Conservation (phyloP, 2,113 vertebrate species). For the Tyto alba region DNA sequence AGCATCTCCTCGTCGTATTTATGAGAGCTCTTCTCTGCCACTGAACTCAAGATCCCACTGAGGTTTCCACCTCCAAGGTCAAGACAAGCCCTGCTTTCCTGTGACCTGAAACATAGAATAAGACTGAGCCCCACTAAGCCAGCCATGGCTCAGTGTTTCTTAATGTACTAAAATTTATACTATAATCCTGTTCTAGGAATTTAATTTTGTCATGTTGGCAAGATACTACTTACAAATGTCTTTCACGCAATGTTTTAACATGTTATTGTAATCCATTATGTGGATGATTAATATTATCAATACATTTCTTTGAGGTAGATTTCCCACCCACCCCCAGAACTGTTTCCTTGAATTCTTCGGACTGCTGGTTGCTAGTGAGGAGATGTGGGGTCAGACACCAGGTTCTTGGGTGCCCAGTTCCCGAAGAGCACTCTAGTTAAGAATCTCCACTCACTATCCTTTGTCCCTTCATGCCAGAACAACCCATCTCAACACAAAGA, state of each 20-base stretch:
- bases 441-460: background rate
- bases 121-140: fast-evolving
- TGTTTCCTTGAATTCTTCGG: background rate
- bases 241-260: background rate
- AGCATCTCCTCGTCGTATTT: background rate
- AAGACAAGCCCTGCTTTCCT: background rate
- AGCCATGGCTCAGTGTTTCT: background rate
- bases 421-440: background rate
- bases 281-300: background rate
- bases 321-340: background rate
- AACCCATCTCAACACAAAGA: background rate
- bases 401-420: background rate
- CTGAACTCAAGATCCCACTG: background rate
- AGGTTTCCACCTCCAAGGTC: background rate
- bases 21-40: background rate
- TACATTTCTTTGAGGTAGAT: background rate
- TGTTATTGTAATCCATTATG: background rate
- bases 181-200: background rate
- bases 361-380: background rate
- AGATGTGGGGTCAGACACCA: background rate
- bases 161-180: background rate
- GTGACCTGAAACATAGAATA: background rate
- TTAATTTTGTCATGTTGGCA: background rate
- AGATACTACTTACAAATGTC: background rate
- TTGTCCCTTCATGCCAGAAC: background rate